phyloP scores from a whole-genome alignment of 2,797 vertebrate genomes.

The Silurus lanzhouensis region DNA sequence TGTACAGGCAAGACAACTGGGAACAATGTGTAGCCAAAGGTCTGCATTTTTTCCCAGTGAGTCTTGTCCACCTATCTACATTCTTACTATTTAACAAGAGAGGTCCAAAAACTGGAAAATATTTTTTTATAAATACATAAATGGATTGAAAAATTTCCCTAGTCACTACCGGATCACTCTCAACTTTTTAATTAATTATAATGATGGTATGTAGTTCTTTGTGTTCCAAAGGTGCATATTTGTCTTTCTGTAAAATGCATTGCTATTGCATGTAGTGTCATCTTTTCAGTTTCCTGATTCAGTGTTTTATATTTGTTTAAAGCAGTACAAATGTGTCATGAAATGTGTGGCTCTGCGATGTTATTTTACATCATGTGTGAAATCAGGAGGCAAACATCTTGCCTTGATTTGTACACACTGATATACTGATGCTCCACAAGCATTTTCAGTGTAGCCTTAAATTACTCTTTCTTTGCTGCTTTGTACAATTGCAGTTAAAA shows the following conservation, averaged over 20 bases:
- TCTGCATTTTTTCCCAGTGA: background rate
- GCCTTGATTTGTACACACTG: background rate
- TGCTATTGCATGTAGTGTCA: background rate
- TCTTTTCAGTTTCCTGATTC: background rate
- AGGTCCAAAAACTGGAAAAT: background rate
- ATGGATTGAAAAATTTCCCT: background rate
- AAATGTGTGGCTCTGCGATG: background rate
- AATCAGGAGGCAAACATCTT: background rate
- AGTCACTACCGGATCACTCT: background rate
- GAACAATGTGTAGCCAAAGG: constrained; percentile 1
- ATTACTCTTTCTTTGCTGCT: background rate
- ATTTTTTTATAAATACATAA: background rate
- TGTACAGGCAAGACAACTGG: background rate
- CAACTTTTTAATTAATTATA: constrained; percentile 11
- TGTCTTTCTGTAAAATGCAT: background rate
- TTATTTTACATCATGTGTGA: background rate
- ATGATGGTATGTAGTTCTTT: background rate
- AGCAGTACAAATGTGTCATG: background rate
- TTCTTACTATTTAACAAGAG: background rate
- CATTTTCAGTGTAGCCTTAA: background rate
- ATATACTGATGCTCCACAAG: background rate
- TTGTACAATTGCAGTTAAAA: constrained; percentile 11
- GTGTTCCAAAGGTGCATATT: background rate
- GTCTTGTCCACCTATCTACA: background rate
- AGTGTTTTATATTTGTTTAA: too few relatives aligned